These are phyloP conservation scores for Apogon hyalosoma DNA, from an alignment of 2,797 vertebrate species.

Conservation along the genomic window DNA sequence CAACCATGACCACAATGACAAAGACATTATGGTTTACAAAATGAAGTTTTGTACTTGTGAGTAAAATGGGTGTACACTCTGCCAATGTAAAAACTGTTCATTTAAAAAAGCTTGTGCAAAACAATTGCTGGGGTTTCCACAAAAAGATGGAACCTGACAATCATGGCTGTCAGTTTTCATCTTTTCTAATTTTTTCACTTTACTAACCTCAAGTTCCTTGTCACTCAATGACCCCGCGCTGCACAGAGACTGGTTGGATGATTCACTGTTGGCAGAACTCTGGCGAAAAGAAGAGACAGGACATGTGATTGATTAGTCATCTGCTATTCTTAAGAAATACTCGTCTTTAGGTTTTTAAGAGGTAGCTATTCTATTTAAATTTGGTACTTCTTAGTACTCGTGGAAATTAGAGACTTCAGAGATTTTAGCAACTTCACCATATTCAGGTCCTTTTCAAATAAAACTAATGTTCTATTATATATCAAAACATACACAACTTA, in stretches of 20 bases:
- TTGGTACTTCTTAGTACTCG: neutral
- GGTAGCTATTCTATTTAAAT: too few relatives aligned
- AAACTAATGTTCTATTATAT: neutral
- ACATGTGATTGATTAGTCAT: conserved; percentile 21
- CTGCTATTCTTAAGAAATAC: neutral
- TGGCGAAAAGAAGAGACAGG: conserved; percentile 60
- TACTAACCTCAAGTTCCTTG: conserved; percentile 93
- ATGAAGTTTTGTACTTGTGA: neutral
- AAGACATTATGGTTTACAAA: neutral
- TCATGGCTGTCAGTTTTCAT: neutral
- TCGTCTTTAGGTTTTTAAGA: too few relatives aligned
- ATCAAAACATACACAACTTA: neutral
- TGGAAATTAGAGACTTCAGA: neutral
- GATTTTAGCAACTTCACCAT: neutral
- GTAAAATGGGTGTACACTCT: too few relatives aligned
- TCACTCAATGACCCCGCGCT: conserved; percentile 95
- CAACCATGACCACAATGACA: neutral
- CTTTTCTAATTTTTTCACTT: neutral
- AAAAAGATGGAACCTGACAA: neutral
- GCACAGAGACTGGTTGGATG: conserved; percentile 96
- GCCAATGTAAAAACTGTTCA: too few relatives aligned
- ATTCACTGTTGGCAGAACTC: conserved; percentile 94
- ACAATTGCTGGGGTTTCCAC: neutral
- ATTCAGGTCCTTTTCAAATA: neutral
- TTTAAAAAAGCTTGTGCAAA: too few relatives aligned